phyloP scores from a whole-genome alignment of 2,888 invertebrate species.

The Platypus cylindrus region DNA sequence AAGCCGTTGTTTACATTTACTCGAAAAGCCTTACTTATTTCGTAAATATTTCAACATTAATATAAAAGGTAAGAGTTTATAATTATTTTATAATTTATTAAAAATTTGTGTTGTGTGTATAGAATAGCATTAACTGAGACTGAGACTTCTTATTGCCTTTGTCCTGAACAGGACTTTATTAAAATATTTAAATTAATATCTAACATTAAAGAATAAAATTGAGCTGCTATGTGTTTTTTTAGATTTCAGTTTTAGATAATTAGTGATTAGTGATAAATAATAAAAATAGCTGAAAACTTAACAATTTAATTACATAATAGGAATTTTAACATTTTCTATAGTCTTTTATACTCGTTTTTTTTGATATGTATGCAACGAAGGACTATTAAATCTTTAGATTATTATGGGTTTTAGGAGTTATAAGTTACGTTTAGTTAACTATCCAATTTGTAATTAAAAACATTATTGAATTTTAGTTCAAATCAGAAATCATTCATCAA shows the following conservation, averaged over 20 bases:
- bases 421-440: constrained; percentile 1
- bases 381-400: background rate
- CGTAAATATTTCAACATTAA: constrained; percentile 27
- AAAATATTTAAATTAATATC: too few relatives aligned
- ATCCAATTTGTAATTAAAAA: background rate
- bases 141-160: too few relatives aligned
- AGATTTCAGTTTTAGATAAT: too few relatives aligned
- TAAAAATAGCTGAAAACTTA: too few relatives aligned
- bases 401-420: background rate
- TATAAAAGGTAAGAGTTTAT: constrained; percentile 19
- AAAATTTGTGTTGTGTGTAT: background rate
- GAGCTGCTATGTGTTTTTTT: too few relatives aligned
- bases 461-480: constrained; percentile 15
- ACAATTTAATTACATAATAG: background rate
- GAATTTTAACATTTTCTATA: background rate
- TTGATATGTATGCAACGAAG: background rate
- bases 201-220: too few relatives aligned
- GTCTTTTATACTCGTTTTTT: background rate
- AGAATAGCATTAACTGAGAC: background rate
- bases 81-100: background rate
- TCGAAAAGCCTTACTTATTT: constrained; percentile 25
- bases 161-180: too few relatives aligned
- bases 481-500: constrained; percentile 24
- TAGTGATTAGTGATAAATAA: too few relatives aligned
- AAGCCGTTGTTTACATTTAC: constrained; percentile 17